Evolutionary conservation across 2,113 vertebrate genomes (phyloP), one percentile per base, ranked within the genome.

Genomic region (Scortum barcoo): DNA sequence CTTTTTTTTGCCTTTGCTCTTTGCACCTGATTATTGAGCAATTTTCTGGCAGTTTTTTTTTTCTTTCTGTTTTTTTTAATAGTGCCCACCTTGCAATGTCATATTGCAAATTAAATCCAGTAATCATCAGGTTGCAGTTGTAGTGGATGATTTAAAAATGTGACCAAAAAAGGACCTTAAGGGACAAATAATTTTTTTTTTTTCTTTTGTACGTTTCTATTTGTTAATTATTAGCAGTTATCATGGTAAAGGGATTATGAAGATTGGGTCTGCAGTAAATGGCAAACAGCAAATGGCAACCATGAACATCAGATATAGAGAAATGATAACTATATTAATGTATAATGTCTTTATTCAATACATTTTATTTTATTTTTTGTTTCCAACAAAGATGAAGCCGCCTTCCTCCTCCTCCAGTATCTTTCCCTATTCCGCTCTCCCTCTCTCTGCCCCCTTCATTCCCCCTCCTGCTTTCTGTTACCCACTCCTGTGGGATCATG

Each of bases 401-500:
- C 36, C 72, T 85, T 72, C 82, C 44, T 86, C 40, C 71, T 77
- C 72, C 61, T 80, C 8, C 19, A 60, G 42, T 66, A 86, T 88
- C 72, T 69, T 76, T 70, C 30, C 33, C 65, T 76, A 24, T 75
- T 54, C 30, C 53, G 58, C 61, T 24, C 48, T 71, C 81, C 77
- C 66, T 83, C 73, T 72, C 72, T 75, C 4, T 63, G 61, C 88
- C 86, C 76, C 81, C 83, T 76, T 62, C 78, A 76, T 63, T 63
- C 84, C 80, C 83, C 78, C 83, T 60, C 62, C 67, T 76, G 66
- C 88, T 76, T 82, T 84, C 79, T 78, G 53, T 68, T 54, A 81
- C 78, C 58, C 86, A 84, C 92, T 90, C 92, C 89, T 90, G 80
- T 85, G 93, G 93, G 91, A 94, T 94, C 91, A 94, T 93, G 94